A percentile compares a stretch with the other conserved stretches of the same genome.
These are phyloP conservation scores for Drosophila ustulata DNA, from an alignment of 2,888 invertebrate species.

Conservation along the genomic window DNA sequence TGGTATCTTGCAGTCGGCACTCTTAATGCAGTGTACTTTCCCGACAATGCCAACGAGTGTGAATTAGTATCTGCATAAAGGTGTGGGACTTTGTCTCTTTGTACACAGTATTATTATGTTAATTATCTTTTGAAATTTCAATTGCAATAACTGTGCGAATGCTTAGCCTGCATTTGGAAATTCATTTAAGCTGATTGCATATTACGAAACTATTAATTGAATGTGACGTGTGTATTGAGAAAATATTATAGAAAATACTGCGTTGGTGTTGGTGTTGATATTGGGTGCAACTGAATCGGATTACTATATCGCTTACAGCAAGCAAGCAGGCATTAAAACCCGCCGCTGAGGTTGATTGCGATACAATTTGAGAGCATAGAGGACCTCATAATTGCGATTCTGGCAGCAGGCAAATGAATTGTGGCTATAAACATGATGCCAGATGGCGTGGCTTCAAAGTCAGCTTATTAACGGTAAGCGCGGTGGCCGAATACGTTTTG, in stretches of 20 bases:
- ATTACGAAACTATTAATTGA: slow-evolving; percentile 3
- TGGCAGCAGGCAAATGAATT: background rate
- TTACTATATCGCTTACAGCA: background rate
- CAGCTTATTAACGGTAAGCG: slow-evolving; percentile 13
- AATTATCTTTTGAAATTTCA: slow-evolving; percentile 75
- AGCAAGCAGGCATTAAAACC: background rate
- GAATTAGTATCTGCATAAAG: background rate
- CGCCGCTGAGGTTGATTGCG: background rate
- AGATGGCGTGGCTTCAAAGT: slow-evolving; percentile 26
- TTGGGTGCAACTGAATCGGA: background rate
- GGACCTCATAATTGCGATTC: background rate
- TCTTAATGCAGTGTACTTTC: fast-evolving
- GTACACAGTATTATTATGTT: slow-evolving; percentile 64
- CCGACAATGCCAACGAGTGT: background rate
- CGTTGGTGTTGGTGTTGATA: background rate
- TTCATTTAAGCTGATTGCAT: slow-evolving; percentile 20
- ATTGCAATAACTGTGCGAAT: slow-evolving; percentile 41
- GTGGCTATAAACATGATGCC: slow-evolving; percentile 21
- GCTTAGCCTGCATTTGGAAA: background rate
- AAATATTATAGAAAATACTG: background rate
- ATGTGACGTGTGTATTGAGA: background rate
- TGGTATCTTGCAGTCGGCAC: background rate
- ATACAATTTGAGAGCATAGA: background rate
- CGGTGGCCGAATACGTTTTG: slow-evolving; percentile 22
- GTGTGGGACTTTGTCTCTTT: background rate